Evolutionary conservation across 2,888 invertebrate species (phyloP).

Genomic region (Cyaniris semiargus): DNA sequence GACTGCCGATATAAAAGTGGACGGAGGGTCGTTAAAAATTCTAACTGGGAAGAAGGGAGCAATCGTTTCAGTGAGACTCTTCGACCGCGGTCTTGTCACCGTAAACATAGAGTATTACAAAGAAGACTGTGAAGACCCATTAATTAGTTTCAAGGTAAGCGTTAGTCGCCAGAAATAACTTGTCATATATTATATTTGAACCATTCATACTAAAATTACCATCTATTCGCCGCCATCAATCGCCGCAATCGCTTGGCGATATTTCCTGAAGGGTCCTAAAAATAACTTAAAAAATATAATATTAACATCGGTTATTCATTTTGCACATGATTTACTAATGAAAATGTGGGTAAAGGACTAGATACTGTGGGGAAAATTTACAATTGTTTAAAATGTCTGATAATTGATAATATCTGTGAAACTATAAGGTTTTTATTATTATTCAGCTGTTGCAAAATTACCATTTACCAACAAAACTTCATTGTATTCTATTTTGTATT

Average conservation of each 20-base stretch:
- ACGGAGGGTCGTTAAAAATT: slow-evolving; percentile 85
- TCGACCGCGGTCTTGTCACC: slow-evolving; percentile 87
- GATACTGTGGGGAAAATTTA: too few relatives aligned
- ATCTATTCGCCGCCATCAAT: neutral
- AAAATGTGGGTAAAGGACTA: neutral
- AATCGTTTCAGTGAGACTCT: slow-evolving; percentile 86
- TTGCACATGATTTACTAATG: neutral
- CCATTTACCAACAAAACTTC: too few relatives aligned
- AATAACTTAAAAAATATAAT: neutral
- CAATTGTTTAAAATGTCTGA: neutral
- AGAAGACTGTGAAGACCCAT: slow-evolving; percentile 85
- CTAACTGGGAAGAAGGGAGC: slow-evolving; percentile 86
- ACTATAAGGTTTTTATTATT: neutral
- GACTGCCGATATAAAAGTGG: slow-evolving; percentile 83
- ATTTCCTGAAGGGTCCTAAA: neutral
- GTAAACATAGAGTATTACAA: slow-evolving; percentile 92
- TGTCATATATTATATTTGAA: neutral
- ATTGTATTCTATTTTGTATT: too few relatives aligned
- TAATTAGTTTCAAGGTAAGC: slow-evolving; percentile 88
- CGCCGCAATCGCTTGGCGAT: neutral
- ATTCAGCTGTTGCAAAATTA: neutral
- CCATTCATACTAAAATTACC: neutral
- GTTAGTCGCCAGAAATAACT: slow-evolving; percentile 43
- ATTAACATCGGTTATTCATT: neutral
- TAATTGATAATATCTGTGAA: neutral